Percentiles rank a stretch among this genome's conserved stretches.
Conservation (phyloP, 2,797 vertebrate genomes). For the Australoheros facetus region DNA sequence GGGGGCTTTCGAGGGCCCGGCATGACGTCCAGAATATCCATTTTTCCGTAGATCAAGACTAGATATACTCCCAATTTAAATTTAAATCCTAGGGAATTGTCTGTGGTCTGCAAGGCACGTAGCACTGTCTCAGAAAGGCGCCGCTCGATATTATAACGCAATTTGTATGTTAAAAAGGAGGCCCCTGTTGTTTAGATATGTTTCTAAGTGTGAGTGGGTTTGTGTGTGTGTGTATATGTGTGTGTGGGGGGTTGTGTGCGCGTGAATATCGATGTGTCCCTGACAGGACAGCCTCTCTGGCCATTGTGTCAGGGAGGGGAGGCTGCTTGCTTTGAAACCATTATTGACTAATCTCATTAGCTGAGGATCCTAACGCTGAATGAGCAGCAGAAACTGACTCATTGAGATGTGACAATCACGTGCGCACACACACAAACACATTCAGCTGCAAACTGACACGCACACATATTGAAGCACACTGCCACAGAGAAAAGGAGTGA, state of each 20-base stretch:
- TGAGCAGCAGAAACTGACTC: conserved; percentile 64
- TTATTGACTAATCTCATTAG: conserved; percentile 82
- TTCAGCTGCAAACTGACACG: conserved; percentile 38
- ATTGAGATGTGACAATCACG: conserved; percentile 47
- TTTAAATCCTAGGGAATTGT: conserved; percentile 61
- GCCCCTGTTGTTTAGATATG: conserved; percentile 62
- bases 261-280: conserved; percentile 65
- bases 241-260: conserved; percentile 13
- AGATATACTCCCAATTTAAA: conserved; percentile 63
- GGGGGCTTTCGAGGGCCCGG: conserved; percentile 30
- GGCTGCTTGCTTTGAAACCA: conserved; percentile 76
- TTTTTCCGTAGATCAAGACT: conserved; percentile 48
- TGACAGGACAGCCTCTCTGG: conserved; percentile 69
- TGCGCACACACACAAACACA: conserved; percentile 43
- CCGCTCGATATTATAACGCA: conserved; percentile 70
- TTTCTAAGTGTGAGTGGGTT: conserved; percentile 42
- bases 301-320: conserved; percentile 68
- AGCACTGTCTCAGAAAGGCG: conserved; percentile 32
- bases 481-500: conserved; percentile 53
- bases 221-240: conserved; percentile 31
- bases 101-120: conserved; percentile 39
- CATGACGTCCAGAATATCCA: conserved; percentile 39
- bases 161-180: conserved; percentile 76
- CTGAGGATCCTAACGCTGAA: conserved; percentile 72
- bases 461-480: conserved; percentile 36